Base-by-base conservation (phyloP, 2,797 vertebrate genomes). In the Moxostoma hubbsi region DNA sequence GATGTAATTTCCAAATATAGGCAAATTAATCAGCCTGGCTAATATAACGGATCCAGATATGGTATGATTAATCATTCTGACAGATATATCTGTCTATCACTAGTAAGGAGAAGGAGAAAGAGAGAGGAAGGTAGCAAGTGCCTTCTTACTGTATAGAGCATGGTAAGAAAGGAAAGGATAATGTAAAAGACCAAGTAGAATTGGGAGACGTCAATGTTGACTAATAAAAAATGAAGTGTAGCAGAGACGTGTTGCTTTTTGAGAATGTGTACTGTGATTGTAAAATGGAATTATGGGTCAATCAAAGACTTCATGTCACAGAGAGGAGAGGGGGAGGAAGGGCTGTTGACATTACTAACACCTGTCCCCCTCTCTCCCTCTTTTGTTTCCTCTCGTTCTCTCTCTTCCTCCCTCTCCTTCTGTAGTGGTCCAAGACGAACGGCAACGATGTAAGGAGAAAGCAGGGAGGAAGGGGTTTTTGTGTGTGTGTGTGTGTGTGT, bases 371-470 rank as follows among this genome's bases (percentile, higher is more conserved):
- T 93, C 91, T 93, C 90, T 93, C 92, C 91, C 92, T 91, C 89
- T 92, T 92, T 92, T 91, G 89, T 92, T 91, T 93, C 86, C 89
- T 90, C 89, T 92, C 88, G 89, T 90, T 92, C 90, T 92, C 89
- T 91, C 90, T 90, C 89, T 90, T 86, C 87, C 89, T 85, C 89
- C 87, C 90, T 91, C 89, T 91, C 90, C 91, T 89, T 92, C 93
- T 93, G 89, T 93, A 94, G 93, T 94, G 93, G 93, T 89, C 92
- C 93, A 93, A 90, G 93, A 94, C 93, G 93, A 94, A 92, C 93
- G 91, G 86, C 93, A 94, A 90, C 85, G 87, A 93, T 93, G 93
- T 94, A 93, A 94, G 93, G 89, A 93, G 85, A 91, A 91, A 80
- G 10, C 72, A 79, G 82, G 70, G 78, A 88, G 89, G 87, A 90